A percentile compares a stretch with the other conserved stretches of the same genome.
These are phyloP conservation scores for Geophilus truncorum DNA, from an alignment of 2,888 invertebrate species.

Conservation along the genomic window DNA sequence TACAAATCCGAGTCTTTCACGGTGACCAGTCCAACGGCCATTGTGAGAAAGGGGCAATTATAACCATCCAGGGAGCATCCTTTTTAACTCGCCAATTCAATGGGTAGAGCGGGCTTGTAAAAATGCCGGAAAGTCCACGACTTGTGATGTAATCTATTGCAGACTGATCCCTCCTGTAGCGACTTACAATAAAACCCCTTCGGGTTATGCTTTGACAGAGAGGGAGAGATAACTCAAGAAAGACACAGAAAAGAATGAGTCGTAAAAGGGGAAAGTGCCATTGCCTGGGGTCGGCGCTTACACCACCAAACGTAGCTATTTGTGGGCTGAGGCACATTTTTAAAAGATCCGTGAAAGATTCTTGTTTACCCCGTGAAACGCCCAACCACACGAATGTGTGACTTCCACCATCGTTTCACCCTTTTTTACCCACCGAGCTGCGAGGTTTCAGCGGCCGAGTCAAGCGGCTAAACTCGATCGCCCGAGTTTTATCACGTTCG, in stretches of 20 bases:
- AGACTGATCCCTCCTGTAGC: slow-evolving; percentile 29
- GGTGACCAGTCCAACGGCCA: slow-evolving; percentile 4
- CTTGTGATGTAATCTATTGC: slow-evolving; percentile 33
- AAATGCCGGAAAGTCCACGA: slow-evolving; percentile 32
- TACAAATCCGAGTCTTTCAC: slow-evolving; percentile 5
- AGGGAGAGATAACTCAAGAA: slow-evolving; percentile 24
- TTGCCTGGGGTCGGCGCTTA: slow-evolving; percentile 19
- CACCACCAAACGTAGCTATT: slow-evolving; percentile 16
- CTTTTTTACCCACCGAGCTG: neutral
- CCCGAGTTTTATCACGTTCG: neutral
- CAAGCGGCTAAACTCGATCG: neutral
- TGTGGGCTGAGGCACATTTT: slow-evolving; percentile 25
- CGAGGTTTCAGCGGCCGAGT: neutral
- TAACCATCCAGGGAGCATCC: slow-evolving; percentile 26
- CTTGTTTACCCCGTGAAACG: slow-evolving; percentile 28
- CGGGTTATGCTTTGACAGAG: slow-evolving; percentile 13
- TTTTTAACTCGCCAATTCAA: slow-evolving; percentile 20
- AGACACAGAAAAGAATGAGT: slow-evolving; percentile 25
- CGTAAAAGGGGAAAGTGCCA: slow-evolving; percentile 9
- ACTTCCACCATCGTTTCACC: neutral
- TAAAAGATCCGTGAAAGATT: slow-evolving; percentile 12
- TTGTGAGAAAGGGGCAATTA: slow-evolving; percentile 29
- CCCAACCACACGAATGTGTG: slow-evolving; percentile 27
- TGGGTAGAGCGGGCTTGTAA: slow-evolving; percentile 28
- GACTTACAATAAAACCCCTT: slow-evolving; percentile 22